Evolutionary conservation across 2,113 vertebrate genomes (phyloP), one percentile per base, ranked within the genome.

Genomic region (Atlantisia rogersi): DNA sequence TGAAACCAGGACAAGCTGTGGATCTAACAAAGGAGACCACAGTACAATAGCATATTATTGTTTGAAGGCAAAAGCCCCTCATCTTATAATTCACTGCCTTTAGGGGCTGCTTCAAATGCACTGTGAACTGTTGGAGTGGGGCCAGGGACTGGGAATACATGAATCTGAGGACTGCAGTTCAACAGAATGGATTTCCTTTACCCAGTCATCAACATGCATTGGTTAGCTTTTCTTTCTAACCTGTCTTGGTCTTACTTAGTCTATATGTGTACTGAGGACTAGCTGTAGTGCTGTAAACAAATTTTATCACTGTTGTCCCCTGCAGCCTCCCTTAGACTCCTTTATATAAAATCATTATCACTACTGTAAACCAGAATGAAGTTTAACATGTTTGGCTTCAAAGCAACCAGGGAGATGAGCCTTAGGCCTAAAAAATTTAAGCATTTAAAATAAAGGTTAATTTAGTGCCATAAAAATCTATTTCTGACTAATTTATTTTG

Each of bases 401-500:
- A 89, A 96, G 69, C 19, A 84, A 64, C 12, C 48, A 62, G n/a
- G 17, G 14, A 86, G 80, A 82, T 32, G 14, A 91, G 39, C 58
- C 52, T 78, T 56, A 86, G 65, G 55, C 40, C 62, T 95, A 40
- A 80, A 82, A 94, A 65, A 52, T 8, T 58, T 75, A 86, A 86
- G 25, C 18, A 75, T 53, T 84, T 89, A 68, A 90, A 96, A 83
- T 78, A 93, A 84, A 94, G 73, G 50, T 89, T 89, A 82, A 92
- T 89, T 86, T 94, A 68, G 10, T 82, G 28, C 26, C 60, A 95
- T 39, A 79, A 79, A 81, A 91, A 63, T 2, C 12, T 64, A 73
- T 76, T 73, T 95, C 44, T 86, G 48, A 79, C 35, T 82, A 73
- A 93, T 94, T 95, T 93, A 70, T 82, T 96, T 88, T 69, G 16